A percentile compares a stretch with the other conserved stretches of the same genome.
phyloP scores from a whole-genome alignment of 2,113 vertebrate species.

The Callopanchax toddi region DNA sequence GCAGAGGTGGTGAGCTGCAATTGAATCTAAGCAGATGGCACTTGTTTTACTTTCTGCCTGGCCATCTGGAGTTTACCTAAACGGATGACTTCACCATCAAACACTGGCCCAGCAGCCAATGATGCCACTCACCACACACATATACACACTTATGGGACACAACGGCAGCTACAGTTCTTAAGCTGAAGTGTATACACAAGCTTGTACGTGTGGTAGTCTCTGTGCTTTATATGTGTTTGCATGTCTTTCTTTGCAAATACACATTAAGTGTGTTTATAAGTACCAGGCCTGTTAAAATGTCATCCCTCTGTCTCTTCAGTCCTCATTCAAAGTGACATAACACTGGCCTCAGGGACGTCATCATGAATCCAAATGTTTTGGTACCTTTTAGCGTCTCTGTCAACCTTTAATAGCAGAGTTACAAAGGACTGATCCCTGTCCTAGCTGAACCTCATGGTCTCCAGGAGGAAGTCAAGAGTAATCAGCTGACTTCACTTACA shows the following conservation, averaged over 20 bases:
- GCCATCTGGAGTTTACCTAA: conserved; percentile 84
- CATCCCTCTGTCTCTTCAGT: conserved; percentile 67
- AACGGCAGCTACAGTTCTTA: conserved; percentile 50
- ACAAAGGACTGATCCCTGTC: conserved; percentile 62
- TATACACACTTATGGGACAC: conserved; percentile 60
- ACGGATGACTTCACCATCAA: conserved; percentile 84
- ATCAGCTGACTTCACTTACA: conserved; percentile 66
- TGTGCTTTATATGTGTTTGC: conserved; percentile 35
- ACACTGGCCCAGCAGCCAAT: conserved; percentile 74
- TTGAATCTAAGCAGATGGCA: conserved; percentile 85
- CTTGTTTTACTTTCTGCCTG: conserved; percentile 80
- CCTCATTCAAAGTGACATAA: conserved; percentile 74
- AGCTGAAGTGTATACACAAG: conserved; percentile 28
- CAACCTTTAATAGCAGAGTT: conserved; percentile 60
- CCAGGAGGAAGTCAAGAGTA: conserved; percentile 69
- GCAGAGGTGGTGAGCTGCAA: conserved; percentile 66
- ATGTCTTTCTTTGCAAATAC: conserved; percentile 10
- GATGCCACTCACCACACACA: conserved; percentile 71
- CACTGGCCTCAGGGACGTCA: conserved; percentile 60
- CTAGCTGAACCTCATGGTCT: conserved; percentile 49
- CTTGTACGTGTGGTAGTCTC: conserved; percentile 23
- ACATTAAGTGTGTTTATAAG: conserved; percentile 65
- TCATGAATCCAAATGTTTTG: conserved; percentile 73
- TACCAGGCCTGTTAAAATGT: conserved; percentile 67
- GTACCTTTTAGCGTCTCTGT: conserved; percentile 68